A percentile compares a stretch with the other conserved stretches of the same genome.
Evolutionary conservation across 53 echinoderm and acorn worm genomes (phyloP).

Genomic region (Patiria pectinifera): DNA sequence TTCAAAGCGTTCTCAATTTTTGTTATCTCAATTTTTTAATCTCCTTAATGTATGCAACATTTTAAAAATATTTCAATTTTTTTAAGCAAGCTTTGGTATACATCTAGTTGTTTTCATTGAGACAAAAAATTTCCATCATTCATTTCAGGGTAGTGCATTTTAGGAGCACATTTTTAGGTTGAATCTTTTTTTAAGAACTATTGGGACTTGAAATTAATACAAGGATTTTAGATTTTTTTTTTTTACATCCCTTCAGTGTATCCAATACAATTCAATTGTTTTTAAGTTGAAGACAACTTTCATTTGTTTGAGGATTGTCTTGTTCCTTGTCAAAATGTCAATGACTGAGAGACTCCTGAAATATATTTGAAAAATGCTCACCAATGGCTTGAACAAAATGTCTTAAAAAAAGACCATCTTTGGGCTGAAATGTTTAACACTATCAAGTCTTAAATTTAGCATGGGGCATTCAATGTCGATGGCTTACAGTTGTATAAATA

Average conservation of each 20-base stretch:
- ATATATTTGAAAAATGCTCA: not conserved
- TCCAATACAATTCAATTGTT: not conserved
- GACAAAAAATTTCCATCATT: not conserved
- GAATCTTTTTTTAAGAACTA: not conserved
- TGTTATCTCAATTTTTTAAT: not conserved
- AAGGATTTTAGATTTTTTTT: not conserved
- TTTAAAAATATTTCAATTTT: not conserved
- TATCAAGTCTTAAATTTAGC: not conserved
- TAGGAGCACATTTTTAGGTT: not conserved
- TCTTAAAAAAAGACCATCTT: not conserved
- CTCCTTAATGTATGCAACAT: not conserved
- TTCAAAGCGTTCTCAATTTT: not conserved
- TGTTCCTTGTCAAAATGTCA: too few species aligned
- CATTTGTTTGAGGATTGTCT: not conserved
- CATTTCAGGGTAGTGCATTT: not conserved
- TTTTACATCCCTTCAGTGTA: not conserved
- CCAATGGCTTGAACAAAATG: not conserved
- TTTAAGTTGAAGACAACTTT: not conserved
- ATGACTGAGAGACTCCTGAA: not conserved
- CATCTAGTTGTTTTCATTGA: not conserved
- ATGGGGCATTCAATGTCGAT: not conserved
- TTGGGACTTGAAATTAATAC: not conserved
- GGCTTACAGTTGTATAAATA: too few species aligned
- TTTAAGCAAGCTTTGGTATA: not conserved
- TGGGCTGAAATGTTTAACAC: not conserved